A percentile compares a stretch with the other conserved stretches of the same genome.
Conservation (phyloP, 37 sponge, comb jelly and placozoan species). For the Chondrilla cf. caribensis region DNA sequence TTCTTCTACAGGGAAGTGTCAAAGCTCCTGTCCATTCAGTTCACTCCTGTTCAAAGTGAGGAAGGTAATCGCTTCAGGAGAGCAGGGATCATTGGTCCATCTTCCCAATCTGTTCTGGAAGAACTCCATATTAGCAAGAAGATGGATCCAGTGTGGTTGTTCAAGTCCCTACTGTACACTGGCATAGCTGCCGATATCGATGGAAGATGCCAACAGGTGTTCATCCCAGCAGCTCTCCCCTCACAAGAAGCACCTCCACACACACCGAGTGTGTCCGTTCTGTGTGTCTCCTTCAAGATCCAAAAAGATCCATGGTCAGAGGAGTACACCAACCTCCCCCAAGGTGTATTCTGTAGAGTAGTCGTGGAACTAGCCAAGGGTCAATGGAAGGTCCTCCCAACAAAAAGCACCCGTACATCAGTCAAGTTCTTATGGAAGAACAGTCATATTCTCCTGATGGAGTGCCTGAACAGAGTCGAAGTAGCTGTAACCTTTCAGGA, state of each 20-base stretch:
- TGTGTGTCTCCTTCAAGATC: conserved; percentile 1
- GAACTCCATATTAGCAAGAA: background rate
- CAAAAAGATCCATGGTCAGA: background rate
- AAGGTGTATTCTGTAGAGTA: background rate
- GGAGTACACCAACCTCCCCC: background rate
- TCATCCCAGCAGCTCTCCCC: conserved; percentile 10
- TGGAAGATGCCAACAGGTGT: background rate
- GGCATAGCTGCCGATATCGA: background rate
- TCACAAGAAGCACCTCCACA: background rate
- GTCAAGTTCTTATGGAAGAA: background rate
- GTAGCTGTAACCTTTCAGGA: no score
- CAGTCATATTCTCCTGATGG: no score
- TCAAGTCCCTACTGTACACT: background rate
- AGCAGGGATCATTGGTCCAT: background rate
- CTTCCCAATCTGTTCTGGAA: background rate
- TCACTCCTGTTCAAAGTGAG: no score
- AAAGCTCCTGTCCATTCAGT: background rate
- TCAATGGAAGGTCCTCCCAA: background rate
- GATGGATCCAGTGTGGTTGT: background rate
- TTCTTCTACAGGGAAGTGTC: background rate
- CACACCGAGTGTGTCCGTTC: background rate
- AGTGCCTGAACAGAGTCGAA: no score
- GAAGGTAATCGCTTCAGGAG: background rate
- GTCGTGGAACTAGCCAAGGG: background rate
- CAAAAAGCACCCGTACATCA: background rate